Evolutionary conservation across 1,140 invertebrate species (phyloP), one percentile per base, ranked within the genome.

Genomic region (Drosophila seguyi): DNA sequence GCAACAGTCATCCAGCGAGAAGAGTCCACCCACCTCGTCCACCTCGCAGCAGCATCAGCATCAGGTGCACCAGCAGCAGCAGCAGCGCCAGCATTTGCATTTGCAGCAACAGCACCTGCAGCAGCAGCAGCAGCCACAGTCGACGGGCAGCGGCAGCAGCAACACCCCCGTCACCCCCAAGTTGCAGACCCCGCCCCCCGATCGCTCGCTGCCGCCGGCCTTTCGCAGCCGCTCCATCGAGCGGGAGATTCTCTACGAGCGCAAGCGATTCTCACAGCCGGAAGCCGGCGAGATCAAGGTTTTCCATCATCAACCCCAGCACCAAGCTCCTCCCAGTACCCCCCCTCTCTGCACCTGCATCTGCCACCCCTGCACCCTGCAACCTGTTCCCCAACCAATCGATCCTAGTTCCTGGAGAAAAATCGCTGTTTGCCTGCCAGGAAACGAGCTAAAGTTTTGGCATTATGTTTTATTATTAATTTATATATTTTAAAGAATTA

Each of bases 211-310:
- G 45, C 91, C 91, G 31, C 91, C 91, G 25, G 91, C 91, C 22
- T 92, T 92, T 71, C 91, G 91, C 20, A 92, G 86, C 61, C 91
- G 86, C 31, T 92, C 91, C 53, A 91, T 92, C 48, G 91, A 92
- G 58, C 84, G 88, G 22, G 91, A 92, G 66, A 75, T 85, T 34
- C 58, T 75, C n/a, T 86, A 90, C 90, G 91, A 92, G 55, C 84
- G 90, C 31, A 92, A 92, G 58, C 81, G 91, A 18, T 81, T 73
- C 71, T 91, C 92, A 8, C 75, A 81, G 38, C 73, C 79, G 68
- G 90, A 92, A 67, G 59, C 83, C 50, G 81, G 67, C 48, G 91
- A 90, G 71, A 79, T 92, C 59, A 92, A 92, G 84, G 91, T 92
- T 75, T 74, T 66, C 71, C 53, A 62, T 55, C 38, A 41, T 45